phyloP scores from a whole-genome alignment of 2,113 vertebrate species.

The Pipa parva region DNA sequence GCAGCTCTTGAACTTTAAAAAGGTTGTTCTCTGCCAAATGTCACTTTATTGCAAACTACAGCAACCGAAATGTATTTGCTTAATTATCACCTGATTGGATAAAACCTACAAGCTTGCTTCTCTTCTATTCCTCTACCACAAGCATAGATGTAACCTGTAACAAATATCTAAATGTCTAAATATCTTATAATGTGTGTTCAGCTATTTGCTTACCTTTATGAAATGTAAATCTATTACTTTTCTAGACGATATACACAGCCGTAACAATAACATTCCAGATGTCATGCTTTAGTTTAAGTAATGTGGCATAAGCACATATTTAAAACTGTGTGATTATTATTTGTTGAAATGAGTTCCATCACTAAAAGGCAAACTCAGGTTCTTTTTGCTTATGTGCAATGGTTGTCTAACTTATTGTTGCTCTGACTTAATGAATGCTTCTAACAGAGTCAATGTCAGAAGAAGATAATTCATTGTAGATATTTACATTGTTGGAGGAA shows the following conservation, averaged over 20 bases:
- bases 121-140: background rate
- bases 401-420: too few relatives aligned
- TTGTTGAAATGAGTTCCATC: too few relatives aligned
- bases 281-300: too few relatives aligned
- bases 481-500: too few relatives aligned
- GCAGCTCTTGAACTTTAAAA: slow-evolving; percentile 65
- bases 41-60: slow-evolving; percentile 50
- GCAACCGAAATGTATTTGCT: slow-evolving; percentile 50
- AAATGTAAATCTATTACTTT: background rate
- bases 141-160: slow-evolving; percentile 13
- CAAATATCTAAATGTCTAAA: background rate
- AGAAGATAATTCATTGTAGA: too few relatives aligned
- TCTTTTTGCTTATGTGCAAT: too few relatives aligned
- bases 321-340: too few relatives aligned
- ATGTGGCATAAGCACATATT: too few relatives aligned
- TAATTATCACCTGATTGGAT: slow-evolving; percentile 30
- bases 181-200: background rate
- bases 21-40: slow-evolving; percentile 61
- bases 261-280: too few relatives aligned
- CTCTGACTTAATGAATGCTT: too few relatives aligned
- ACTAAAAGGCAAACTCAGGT: too few relatives aligned
- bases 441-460: too few relatives aligned
- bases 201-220: background rate
- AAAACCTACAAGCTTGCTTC: slow-evolving; percentile 13
- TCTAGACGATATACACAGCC: background rate